Conservation (phyloP, 2,888 invertebrate species). For the Aphodius granarius region DNA sequence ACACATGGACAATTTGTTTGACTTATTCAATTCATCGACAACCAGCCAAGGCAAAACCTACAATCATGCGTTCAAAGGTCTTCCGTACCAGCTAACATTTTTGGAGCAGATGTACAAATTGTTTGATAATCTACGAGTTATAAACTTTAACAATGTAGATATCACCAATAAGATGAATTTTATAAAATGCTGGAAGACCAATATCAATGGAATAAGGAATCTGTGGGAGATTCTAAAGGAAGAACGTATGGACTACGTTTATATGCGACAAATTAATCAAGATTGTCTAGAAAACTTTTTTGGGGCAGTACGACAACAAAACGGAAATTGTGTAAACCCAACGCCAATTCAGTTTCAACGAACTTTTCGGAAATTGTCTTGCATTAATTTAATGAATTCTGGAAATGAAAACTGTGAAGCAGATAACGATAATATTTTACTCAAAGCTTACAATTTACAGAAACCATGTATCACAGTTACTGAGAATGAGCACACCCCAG, state of each 20-base stretch:
- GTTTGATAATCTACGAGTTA: neutral
- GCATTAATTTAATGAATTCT: conserved; percentile 19
- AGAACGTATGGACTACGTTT: neutral
- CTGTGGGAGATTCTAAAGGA: neutral
- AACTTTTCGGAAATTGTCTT: conserved; percentile 29
- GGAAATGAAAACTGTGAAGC: conserved; percentile 18
- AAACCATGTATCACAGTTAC: too few species aligned
- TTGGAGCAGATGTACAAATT: conserved; percentile 24
- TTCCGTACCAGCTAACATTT: conserved; percentile 28
- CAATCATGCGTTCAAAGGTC: neutral
- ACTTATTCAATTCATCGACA: too few species aligned
- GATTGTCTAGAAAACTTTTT: conserved; percentile 34
- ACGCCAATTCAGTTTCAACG: conserved; percentile 26
- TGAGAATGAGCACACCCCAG: too few species aligned
- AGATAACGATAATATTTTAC: too few species aligned
- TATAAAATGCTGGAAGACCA: neutral
- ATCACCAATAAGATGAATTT: too few species aligned
- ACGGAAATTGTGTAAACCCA: conserved; percentile 29
- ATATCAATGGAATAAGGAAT: neutral
- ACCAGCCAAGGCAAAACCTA: conserved; percentile 13
- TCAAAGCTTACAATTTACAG: too few species aligned
- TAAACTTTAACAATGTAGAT: neutral
- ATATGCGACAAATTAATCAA: conserved; percentile 31
- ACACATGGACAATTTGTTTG: too few species aligned
- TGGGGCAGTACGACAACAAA: conserved; percentile 30